phyloP scores from a whole-genome alignment of 2,113 vertebrate species.

The Barbus barbus region DNA sequence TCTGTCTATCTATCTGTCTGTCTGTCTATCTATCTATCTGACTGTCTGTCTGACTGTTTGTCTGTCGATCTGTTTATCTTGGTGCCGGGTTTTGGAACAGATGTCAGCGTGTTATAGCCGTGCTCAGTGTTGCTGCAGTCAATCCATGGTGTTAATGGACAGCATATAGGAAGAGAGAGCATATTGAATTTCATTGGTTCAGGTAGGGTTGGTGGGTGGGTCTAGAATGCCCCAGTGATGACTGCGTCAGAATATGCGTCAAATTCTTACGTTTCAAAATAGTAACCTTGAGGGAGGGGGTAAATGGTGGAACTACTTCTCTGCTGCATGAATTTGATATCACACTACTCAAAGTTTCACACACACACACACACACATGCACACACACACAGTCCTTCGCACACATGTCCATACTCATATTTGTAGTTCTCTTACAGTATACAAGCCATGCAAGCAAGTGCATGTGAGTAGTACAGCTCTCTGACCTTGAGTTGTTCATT shows the following conservation, averaged over 20 bases:
- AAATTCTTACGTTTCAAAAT: conserved; percentile 51
- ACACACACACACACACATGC: too few species aligned
- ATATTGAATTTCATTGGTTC: conserved; percentile 40
- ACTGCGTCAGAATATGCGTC: conserved; percentile 53
- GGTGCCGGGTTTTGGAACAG: neutral
- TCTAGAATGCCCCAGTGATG: neutral
- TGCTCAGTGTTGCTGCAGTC: neutral
- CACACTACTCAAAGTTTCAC: conserved; percentile 26
- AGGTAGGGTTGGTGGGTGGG: conserved; percentile 30
- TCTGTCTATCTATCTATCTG: neutral
- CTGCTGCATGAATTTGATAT: conserved; percentile 21
- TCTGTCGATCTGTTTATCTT: neutral
- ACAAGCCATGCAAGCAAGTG: too few species aligned
- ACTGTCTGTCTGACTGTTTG: neutral
- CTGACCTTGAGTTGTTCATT: too few species aligned
- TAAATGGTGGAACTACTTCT: conserved; percentile 7
- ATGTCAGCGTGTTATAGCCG: neutral
- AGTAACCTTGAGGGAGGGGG: conserved; percentile 42
- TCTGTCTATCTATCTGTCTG: neutral
- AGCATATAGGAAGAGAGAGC: neutral
- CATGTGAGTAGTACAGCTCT: too few species aligned
- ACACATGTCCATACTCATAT: too few species aligned
- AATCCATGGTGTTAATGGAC: neutral
- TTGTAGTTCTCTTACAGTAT: too few species aligned
- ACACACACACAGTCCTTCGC: too few species aligned